Conservation (phyloP, 2,888 invertebrate genomes). For the Andrena bucephala region DNA sequence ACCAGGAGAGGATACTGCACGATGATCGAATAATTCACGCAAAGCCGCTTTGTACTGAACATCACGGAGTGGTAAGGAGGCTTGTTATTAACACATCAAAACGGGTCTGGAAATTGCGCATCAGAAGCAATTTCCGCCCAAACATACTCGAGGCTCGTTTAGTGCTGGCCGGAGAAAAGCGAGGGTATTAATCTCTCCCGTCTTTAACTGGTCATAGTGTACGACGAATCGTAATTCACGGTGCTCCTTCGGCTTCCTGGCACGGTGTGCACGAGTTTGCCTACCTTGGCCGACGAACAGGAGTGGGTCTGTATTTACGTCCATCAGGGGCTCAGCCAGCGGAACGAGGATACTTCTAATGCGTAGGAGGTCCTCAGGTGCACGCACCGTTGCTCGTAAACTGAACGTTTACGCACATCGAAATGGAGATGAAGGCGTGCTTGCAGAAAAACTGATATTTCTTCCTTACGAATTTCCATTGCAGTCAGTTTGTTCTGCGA, state of each 20-base stretch:
- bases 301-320: constrained; percentile 19
- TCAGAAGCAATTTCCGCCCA: constrained; percentile 28
- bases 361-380: constrained; percentile 23
- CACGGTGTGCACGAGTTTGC: neutral
- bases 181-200: constrained; percentile 37
- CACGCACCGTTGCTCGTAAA: constrained; percentile 16
- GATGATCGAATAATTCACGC: neutral
- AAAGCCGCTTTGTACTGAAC: neutral
- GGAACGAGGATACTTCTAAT: constrained; percentile 23
- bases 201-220: constrained; percentile 30
- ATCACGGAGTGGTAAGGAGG: neutral
- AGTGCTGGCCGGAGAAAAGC: neutral
- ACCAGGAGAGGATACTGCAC: neutral
- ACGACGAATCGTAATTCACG: constrained; percentile 31
- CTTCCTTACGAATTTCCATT: constrained; percentile 4
- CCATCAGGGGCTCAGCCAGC: constrained; percentile 9
- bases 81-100: constrained; percentile 22
- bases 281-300: neutral
- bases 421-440: constrained; percentile 6
- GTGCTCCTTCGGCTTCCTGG: constrained; percentile 23
- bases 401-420: constrained; percentile 9
- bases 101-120: constrained; percentile 1
- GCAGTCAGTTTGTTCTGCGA: no score
- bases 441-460: neutral
- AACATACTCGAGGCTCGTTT: constrained; percentile 12